phyloP scores from a whole-genome alignment of 2,113 vertebrate species.

The Passer montanus region DNA sequence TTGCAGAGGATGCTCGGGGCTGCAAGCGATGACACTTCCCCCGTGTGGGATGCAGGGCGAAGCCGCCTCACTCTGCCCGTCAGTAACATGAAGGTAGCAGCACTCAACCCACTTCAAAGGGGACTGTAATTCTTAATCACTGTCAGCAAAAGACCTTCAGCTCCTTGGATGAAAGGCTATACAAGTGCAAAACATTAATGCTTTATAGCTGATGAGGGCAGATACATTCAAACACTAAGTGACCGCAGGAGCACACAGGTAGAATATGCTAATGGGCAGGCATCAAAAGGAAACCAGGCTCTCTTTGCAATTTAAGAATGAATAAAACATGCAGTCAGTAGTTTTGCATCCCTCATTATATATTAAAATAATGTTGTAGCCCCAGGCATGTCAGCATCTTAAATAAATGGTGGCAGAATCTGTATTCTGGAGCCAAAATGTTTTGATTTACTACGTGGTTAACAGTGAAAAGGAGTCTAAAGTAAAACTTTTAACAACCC shows the following conservation, averaged over 20 bases:
- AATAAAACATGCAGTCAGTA: constrained; percentile 45
- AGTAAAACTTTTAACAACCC: neutral
- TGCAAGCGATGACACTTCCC: accelerated
- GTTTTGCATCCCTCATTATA: constrained; percentile 8
- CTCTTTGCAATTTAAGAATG: constrained; percentile 24
- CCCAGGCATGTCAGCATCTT: neutral
- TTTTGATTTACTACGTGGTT: neutral
- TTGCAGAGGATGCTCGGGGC: neutral
- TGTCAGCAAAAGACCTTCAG: constrained; percentile 29
- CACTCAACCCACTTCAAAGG: constrained; percentile 29
- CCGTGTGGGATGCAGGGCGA: accelerated
- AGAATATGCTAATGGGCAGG: constrained; percentile 31
- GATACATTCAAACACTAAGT: constrained; percentile 53
- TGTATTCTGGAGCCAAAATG: neutral
- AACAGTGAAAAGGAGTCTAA: neutral
- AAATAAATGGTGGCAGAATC: neutral
- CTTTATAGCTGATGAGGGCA: constrained; percentile 38
- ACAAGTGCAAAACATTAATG: constrained; percentile 56
- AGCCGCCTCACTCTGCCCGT: neutral
- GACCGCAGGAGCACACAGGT: constrained; percentile 11
- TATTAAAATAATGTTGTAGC: neutral
- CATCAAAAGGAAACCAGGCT: constrained; percentile 47
- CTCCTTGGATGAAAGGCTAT: constrained; percentile 43
- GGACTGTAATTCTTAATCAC: constrained; percentile 8
- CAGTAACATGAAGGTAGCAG: neutral